Base-by-base conservation (phyloP, 2,797 vertebrate genomes). In the Syngnathus acus region DNA sequence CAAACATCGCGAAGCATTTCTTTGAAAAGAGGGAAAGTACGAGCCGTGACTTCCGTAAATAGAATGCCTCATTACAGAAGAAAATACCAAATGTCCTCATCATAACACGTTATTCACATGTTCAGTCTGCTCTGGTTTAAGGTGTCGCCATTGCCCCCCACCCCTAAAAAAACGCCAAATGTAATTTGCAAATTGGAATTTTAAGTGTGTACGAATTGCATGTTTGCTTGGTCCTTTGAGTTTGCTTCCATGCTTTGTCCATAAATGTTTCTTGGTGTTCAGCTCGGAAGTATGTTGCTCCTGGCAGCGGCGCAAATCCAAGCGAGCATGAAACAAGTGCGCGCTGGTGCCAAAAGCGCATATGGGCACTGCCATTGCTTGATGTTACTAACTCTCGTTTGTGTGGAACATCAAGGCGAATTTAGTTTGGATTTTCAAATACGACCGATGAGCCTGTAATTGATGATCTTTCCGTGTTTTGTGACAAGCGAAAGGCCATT, bases 251-350 rank as follows among this genome's bases (percentile, higher is more conserved):
- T 19, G 6, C 57, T 19, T 26, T 16, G 45, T 47, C 17, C 16
- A 13, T 59, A 8, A 9, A 19, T 59, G 37, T n/a, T 39, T 17
- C 37, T 59, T 38, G 23, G 17, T 16, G 37, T 59, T 32, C 37
- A 39, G 32, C 37, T 19, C 14, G 38, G 6, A 16, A 14, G 55
- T 5, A 16, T 59, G 58, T 59, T 59, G 58, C 37, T 59, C 58
- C 58, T 59, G 58, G 58, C 58, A 59, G 58, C 58, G 37, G 58
- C 58, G 10, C 58, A 59, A 59, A 38, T 59, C 58, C 58, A 39
- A 59, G 7, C 4, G 16, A 59, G 58, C 58, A 39, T 59, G 58
- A 59, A 59, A 59, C 17, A 59, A 59, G 37, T 4, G 37, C 19
- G 58, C 58, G 3, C 8, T 39, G 9, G 37, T 59, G 58, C 37